Percentiles rank a stretch among this genome's conserved stretches.
Evolutionary conservation across 2,113 vertebrate genomes (phyloP).

Genomic region (Ciconia maguari): DNA sequence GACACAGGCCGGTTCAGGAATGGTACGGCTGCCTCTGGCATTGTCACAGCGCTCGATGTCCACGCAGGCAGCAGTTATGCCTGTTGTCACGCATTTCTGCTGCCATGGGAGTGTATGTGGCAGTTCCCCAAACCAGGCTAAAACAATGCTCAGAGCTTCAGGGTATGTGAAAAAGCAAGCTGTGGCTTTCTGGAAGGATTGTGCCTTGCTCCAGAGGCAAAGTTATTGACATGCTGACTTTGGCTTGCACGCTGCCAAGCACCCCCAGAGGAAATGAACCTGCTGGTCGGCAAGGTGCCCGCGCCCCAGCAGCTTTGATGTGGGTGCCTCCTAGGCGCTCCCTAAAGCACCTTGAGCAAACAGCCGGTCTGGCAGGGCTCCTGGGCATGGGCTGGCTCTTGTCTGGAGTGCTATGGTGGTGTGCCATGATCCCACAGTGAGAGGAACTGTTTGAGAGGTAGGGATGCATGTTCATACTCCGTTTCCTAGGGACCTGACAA

Average conservation of each 20-base stretch:
- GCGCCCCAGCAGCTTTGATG: not conserved
- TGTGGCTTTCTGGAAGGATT: accelerated
- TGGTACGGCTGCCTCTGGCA: not conserved
- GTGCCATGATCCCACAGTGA: accelerated
- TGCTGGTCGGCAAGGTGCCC: not conserved
- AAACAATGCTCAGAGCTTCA: not conserved
- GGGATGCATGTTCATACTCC: accelerated
- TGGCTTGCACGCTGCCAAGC: not conserved
- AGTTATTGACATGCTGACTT: accelerated
- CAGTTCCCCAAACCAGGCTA: not conserved
- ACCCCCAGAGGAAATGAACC: not conserved
- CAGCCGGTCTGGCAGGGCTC: not conserved
- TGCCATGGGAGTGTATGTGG: not conserved
- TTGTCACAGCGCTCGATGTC: accelerated
- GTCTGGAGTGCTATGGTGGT: not conserved
- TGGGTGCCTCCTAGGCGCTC: not conserved
- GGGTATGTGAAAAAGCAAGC: not conserved
- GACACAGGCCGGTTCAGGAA: not conserved
- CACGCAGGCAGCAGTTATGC: not conserved
- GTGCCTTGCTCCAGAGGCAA: not conserved
- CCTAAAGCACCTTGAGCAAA: not conserved
- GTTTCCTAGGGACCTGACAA: not conserved
- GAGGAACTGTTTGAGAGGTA: not conserved
- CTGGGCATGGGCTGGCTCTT: not conserved
- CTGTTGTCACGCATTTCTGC: not conserved